Percentiles rank a stretch among this genome's conserved stretches.
These are phyloP conservation scores for Antigone vipio DNA, from an alignment of 2,113 vertebrate species.

Conservation along the genomic window DNA sequence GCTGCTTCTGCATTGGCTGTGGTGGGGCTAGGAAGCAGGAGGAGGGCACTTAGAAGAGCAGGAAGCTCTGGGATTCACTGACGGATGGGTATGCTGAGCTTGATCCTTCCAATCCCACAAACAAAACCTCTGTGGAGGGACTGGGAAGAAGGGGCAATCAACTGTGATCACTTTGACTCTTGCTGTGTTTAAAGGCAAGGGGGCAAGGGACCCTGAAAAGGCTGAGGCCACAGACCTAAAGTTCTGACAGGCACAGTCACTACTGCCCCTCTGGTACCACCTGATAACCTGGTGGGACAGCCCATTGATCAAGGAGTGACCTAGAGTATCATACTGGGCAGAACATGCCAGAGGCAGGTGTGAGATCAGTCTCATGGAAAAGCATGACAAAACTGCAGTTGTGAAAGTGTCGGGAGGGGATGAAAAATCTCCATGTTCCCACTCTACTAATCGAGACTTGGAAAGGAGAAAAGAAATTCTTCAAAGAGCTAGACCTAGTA, in stretches of 20 bases:
- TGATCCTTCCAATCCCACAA: neutral
- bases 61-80: neutral
- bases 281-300: neutral
- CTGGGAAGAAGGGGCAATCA: neutral
- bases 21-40: neutral
- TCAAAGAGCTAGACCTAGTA: neutral
- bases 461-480: neutral
- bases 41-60: neutral
- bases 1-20: neutral
- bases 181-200: neutral
- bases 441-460: neutral
- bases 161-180: neutral
- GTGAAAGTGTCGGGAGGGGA: neutral
- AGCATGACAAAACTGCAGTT: neutral
- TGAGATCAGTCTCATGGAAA: neutral
- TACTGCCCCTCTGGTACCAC: neutral
- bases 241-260: neutral
- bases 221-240: neutral
- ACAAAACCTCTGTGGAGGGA: neutral
- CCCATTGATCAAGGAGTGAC: neutral
- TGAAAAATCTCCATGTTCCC: neutral
- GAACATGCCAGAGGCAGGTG: neutral
- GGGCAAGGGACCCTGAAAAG: neutral
- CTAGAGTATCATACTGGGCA: neutral
- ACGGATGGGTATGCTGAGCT: neutral